Evolutionary conservation across 2,888 invertebrate species (phyloP).

Genomic region (Eurois occulta): DNA sequence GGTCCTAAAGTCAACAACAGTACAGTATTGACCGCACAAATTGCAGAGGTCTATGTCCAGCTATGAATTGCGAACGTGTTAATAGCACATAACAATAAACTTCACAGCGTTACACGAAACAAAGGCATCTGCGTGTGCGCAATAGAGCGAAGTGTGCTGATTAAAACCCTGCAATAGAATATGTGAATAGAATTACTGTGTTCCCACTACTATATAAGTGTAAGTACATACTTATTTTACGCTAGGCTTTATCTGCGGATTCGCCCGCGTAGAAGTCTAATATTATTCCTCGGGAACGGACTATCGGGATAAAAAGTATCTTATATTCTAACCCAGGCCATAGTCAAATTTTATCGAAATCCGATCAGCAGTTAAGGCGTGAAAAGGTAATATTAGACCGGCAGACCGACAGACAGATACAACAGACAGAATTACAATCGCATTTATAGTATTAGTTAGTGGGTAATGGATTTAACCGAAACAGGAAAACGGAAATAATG

Average conservation of each 20-base stretch:
- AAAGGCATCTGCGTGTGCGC: conserved; percentile 51
- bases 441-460: too few species aligned
- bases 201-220: neutral
- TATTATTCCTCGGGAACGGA: neutral
- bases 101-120: conserved; percentile 30
- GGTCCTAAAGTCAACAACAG: neutral
- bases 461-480: neutral
- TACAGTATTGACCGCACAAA: neutral
- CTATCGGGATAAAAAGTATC: neutral
- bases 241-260: neutral
- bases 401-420: neutral
- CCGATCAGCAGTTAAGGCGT: neutral
- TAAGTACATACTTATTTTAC: neutral
- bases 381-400: neutral
- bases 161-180: conserved; percentile 33
- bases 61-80: conserved; percentile 23
- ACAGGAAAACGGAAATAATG: neutral
- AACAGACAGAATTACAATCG: neutral
- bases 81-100: conserved; percentile 30
- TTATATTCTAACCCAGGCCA: neutral
- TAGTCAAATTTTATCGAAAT: neutral
- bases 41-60: conserved; percentile 1
- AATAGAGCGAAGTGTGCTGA: conserved; percentile 27
- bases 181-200: conserved; percentile 26
- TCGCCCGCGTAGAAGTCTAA: fast-evolving